Evolutionary conservation across 2,113 vertebrate genomes (phyloP), one percentile per base, ranked within the genome.

Genomic region (Bettongia penicillata): DNA sequence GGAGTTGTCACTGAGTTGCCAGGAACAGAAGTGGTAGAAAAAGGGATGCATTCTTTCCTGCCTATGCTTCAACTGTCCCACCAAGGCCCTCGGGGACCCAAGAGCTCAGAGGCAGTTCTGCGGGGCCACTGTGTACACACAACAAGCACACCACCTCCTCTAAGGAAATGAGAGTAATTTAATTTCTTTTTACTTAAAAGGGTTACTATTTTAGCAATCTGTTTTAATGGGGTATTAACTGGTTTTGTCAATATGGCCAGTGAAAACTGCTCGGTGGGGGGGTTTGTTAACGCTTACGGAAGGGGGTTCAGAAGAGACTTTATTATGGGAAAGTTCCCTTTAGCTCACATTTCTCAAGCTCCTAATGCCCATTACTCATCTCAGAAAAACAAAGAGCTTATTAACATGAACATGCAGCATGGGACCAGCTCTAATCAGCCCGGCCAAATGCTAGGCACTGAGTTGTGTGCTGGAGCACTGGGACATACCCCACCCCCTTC

Each of bases 381-480:
- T 94, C 96, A 96, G 91, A 91, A 8, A 53, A 93, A 9, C 97
- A 96, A 97, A 98, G 89, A 96, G 94, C 93, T 97, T 92, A 50
- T 96, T 94, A 91, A 96, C 96, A 98, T 96, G 93, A 97, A 98
- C 95, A 98, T 95, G 97, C 97, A 98, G 94, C 93, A 98, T 0
- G 92, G 96, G 96, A 48, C 51, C 96, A 77, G 50, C 93, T 95
- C 96, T 97, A 97, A 97, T 97, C 96, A 96, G 96, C 48, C 0
- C 43, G 96, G 95, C 91, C 25, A 90, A 2, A 50, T 47, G 43
- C 47, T 77, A 50, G 2, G 90, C 51, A 95, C 90, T 96, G 28
- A 91, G 91, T 97, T 96, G 90, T 91, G 94, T 61, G 68, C 77
- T 91, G 84, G 11, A 52, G 48, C 57, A 43, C 53, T 22, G 94